phyloP scores from a whole-genome alignment of 2,113 vertebrate species.

The Cisticola juncidis region DNA sequence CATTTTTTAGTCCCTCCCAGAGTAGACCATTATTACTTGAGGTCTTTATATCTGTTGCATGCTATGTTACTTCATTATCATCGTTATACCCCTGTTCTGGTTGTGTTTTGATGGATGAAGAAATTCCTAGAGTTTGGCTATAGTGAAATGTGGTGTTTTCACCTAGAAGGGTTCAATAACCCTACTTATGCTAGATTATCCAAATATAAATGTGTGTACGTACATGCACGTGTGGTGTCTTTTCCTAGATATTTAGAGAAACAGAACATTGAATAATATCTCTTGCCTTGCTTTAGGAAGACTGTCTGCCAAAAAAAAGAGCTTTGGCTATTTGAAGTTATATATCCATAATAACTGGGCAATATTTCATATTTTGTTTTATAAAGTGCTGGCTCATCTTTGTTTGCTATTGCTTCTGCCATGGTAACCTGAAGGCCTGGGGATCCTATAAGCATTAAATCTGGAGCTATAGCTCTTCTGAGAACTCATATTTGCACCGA shows the following conservation, averaged over 20 bases:
- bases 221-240: not conserved
- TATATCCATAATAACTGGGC: not conserved
- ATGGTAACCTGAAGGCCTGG: slow-evolving; percentile 32
- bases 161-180: not conserved
- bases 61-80: not conserved
- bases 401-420: slow-evolving; percentile 30
- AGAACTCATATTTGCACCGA: not conserved
- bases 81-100: not conserved
- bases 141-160: not conserved
- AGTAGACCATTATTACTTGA: not conserved
- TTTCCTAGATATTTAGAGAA: not conserved
- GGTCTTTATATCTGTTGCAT: not conserved
- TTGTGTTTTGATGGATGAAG: not conserved
- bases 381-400: not conserved
- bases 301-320: not conserved
- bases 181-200: not conserved
- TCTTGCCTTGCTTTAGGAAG: not conserved
- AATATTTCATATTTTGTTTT: slow-evolving; percentile 31
- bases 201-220: not conserved
- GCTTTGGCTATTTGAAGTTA: not conserved
- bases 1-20: not conserved
- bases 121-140: not conserved
- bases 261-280: not conserved
- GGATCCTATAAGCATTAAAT: not conserved
- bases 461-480: slow-evolving; percentile 10